Conservation (phyloP, 2,113 vertebrate genomes). For the Lichenostomus cassidix region DNA sequence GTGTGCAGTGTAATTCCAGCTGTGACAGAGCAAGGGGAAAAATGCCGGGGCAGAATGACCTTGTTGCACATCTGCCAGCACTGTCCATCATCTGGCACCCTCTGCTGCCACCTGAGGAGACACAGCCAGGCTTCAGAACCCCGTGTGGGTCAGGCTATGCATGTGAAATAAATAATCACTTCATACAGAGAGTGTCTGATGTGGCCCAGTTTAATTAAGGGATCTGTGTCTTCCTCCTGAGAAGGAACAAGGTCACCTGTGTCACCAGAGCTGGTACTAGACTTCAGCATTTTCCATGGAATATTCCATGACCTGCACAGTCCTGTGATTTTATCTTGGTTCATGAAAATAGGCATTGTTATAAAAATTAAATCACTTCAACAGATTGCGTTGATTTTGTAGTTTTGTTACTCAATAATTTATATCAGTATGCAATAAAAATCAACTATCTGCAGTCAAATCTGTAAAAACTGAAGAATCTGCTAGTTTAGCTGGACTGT, state of each 20-base stretch:
- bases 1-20: fast-evolving
- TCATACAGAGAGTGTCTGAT: background rate
- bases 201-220: background rate
- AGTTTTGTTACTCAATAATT: background rate
- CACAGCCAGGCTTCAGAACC: background rate
- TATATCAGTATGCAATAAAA: background rate
- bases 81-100: background rate
- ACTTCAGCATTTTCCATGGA: background rate
- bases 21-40: background rate
- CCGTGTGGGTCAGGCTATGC: fast-evolving
- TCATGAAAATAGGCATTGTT: background rate
- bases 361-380: background rate
- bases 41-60: background rate
- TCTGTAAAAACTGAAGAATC: background rate
- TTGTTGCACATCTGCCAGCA: background rate
- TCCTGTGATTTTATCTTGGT: background rate
- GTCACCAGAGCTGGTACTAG: background rate
- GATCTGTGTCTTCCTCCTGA: background rate
- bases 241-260: background rate
- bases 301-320: background rate
- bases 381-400: background rate
- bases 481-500: background rate
- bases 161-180: fast-evolving
- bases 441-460: background rate
- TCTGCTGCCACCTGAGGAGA: fast-evolving